These are phyloP conservation scores for Nomada hirtipes DNA, from an alignment of 2,888 invertebrate genomes.

Conservation along the genomic window DNA sequence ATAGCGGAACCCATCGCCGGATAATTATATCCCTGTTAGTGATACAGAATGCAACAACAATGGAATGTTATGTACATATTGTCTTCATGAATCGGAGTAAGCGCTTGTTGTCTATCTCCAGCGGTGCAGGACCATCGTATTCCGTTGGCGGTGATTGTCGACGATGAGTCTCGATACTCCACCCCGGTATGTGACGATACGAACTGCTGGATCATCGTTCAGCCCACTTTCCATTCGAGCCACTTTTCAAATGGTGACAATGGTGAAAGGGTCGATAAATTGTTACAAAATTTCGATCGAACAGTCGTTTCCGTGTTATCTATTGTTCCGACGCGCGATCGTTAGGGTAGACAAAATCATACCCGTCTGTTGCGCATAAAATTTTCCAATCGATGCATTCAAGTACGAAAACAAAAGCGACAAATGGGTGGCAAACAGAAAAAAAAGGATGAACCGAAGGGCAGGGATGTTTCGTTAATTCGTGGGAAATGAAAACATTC, in stretches of 20 bases:
- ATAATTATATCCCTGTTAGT: constrained; percentile 32
- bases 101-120: constrained; percentile 43
- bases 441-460: neutral
- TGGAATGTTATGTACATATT: constrained; percentile 36
- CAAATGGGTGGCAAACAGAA: neutral
- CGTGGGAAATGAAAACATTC: constrained; percentile 44
- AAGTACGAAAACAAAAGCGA: neutral
- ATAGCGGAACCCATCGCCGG: constrained; percentile 11
- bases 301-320: neutral
- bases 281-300: constrained; percentile 18
- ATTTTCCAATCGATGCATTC: constrained; percentile 19
- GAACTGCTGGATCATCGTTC: constrained; percentile 30
- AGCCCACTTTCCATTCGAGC: neutral
- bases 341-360: constrained; percentile 1
- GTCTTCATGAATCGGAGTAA: constrained; percentile 7
- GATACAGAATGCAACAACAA: constrained; percentile 28
- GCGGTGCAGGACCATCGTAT: constrained; percentile 28
- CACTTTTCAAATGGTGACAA: neutral
- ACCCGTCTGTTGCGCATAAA: constrained; percentile 33
- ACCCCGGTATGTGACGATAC: constrained; percentile 40
- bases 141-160: constrained; percentile 35
- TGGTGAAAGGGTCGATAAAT: constrained; percentile 18
- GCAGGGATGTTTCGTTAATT: constrained; percentile 32
- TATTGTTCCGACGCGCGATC: neutral
- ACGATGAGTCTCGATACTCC: constrained; percentile 51